Percentiles rank a stretch among this genome's conserved stretches.
Conservation (phyloP, 2,113 vertebrate species). For the Cyanocitta stelleri region DNA sequence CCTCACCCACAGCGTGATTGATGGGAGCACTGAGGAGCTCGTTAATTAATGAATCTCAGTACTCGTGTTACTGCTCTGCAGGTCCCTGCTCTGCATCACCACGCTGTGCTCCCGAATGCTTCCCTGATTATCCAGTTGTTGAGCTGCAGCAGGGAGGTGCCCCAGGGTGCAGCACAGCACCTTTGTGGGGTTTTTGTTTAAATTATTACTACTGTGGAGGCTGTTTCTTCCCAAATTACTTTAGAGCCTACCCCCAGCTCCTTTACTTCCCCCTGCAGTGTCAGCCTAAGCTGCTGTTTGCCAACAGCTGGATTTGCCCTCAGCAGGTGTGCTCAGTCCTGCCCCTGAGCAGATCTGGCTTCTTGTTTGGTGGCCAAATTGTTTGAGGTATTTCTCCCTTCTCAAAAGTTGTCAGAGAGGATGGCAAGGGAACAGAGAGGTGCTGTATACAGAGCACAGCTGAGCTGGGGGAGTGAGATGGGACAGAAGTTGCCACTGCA, state of each 20-base stretch:
- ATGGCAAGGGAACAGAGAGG: neutral
- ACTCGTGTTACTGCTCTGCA: neutral
- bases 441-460: neutral
- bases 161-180: neutral
- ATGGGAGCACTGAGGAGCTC: neutral
- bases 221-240: neutral
- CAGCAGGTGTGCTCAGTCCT: neutral
- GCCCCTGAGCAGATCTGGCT: neutral
- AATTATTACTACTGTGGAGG: neutral
- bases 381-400: neutral
- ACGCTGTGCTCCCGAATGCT: neutral
- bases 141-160: neutral
- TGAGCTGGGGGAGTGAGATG: neutral
- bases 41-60: neutral
- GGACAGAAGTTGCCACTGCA: neutral
- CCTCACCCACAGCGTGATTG: accelerated
- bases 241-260: neutral
- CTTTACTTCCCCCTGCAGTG: neutral
- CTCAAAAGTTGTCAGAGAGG: neutral
- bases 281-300: neutral
- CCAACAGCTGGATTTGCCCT: neutral
- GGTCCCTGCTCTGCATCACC: neutral
- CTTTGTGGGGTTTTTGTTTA: neutral
- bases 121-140: neutral
- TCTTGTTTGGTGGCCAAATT: neutral